Conservation (phyloP, 1,140 invertebrate species). For the Vollenhovia emeryi region DNA sequence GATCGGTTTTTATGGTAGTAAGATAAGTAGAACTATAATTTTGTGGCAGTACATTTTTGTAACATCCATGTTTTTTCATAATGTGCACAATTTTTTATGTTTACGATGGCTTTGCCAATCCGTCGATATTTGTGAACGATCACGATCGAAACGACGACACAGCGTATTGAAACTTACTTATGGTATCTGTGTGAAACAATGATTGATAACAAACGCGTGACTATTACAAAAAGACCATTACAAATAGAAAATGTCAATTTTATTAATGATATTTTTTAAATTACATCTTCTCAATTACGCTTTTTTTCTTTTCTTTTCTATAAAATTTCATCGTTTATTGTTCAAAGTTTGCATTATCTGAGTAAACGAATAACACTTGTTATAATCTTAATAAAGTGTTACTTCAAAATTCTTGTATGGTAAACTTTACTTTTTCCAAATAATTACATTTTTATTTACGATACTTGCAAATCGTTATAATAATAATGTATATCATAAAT, state of each 20-base stretch:
- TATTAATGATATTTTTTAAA: not conserved
- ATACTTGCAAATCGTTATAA: too few species aligned
- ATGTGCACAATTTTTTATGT: not conserved
- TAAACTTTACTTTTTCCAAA: not conserved
- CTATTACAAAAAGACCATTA: not conserved
- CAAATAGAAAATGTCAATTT: not conserved
- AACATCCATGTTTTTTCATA: not conserved
- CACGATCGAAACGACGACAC: not conserved
- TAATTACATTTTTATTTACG: too few species aligned
- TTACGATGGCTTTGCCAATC: not conserved
- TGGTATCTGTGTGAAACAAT: not conserved
- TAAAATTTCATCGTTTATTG: not conserved
- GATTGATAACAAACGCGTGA: not conserved
- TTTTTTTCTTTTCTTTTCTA: not conserved
- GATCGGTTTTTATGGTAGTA: not conserved
- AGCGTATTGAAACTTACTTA: not conserved
- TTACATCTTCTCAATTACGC: not conserved
- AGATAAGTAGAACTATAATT: conserved; percentile 19
- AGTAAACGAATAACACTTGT: not conserved
- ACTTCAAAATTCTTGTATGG: not conserved
- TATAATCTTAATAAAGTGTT: not conserved
- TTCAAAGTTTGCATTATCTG: not conserved
- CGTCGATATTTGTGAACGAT: not conserved
- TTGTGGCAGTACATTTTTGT: not conserved
- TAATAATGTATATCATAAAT: not conserved